Conservation (phyloP, 2,113 vertebrate species). For the Ardeotis arabs region DNA sequence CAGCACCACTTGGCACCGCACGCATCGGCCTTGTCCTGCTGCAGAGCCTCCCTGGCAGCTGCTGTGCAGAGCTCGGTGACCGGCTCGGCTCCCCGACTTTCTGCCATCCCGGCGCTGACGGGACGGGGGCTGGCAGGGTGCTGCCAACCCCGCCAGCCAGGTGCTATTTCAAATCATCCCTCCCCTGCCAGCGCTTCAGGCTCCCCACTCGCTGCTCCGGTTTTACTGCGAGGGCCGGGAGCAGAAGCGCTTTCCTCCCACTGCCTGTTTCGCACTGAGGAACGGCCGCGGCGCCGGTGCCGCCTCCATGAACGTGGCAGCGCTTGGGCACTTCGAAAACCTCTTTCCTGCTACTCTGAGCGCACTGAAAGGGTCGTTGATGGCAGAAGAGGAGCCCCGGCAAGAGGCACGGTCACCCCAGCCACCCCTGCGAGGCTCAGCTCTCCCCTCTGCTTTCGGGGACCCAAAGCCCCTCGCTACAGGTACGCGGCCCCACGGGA, state of each 20-base stretch:
- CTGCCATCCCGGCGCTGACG: accelerated
- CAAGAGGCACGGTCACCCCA: neutral
- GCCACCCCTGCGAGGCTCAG: neutral
- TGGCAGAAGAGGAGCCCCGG: neutral
- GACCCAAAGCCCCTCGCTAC: neutral
- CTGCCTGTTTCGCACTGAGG: accelerated
- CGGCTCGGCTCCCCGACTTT: accelerated
- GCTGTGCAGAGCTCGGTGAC: accelerated
- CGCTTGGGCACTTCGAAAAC: neutral
- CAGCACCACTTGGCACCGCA: accelerated
- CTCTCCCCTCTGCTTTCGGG: neutral
- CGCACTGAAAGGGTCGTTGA: accelerated
- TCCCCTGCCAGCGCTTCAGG: neutral
- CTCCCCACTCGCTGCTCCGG: neutral
- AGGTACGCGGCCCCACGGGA: accelerated
- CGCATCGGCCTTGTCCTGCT: neutral
- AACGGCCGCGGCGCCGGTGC: accelerated
- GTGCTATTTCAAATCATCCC: neutral
- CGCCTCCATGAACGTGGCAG: neutral
- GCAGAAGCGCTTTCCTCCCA: neutral
- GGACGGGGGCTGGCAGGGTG: neutral
- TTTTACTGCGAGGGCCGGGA: neutral
- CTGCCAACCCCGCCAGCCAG: neutral
- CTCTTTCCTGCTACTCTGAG: neutral
- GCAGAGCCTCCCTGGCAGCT: neutral